Evolutionary conservation across 2,113 vertebrate genomes (phyloP).

Genomic region (Callorhinus ursinus): DNA sequence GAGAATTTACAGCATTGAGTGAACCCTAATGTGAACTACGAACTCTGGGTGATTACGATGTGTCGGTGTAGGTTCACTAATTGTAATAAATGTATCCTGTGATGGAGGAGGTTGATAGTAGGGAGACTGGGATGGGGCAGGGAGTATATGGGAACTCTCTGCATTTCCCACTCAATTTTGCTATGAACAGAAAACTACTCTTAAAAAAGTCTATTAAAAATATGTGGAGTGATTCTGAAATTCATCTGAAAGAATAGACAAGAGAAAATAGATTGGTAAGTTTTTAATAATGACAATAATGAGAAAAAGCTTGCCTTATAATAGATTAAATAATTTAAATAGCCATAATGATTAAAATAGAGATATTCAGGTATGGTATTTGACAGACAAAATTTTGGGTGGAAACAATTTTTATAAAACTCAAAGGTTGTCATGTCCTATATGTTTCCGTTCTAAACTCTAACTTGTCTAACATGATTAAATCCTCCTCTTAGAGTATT

Average conservation of each 20-base stretch:
- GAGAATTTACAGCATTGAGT: neutral
- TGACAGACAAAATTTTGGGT: neutral
- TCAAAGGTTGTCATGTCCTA: neutral
- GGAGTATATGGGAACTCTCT: neutral
- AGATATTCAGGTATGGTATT: neutral
- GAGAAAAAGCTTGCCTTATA: neutral
- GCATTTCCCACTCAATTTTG: neutral
- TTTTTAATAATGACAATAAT: neutral
- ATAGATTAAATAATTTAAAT: neutral
- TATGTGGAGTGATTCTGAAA: neutral
- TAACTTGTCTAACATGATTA: neutral
- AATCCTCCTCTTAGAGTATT: neutral
- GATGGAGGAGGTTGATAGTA: neutral
- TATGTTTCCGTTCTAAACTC: neutral
- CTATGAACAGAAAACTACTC: neutral
- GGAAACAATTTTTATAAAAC: neutral
- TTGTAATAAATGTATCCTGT: neutral
- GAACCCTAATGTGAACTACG: neutral
- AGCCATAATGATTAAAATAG: conserved; percentile 4
- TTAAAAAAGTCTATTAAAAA: neutral
- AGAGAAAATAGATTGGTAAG: neutral
- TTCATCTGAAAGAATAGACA: neutral
- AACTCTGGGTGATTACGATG: neutral
- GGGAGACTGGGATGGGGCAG: neutral
- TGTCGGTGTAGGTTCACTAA: neutral